phyloP scores from a whole-genome alignment of 1,140 invertebrate genomes.

The Chionoecetes opilio region DNA sequence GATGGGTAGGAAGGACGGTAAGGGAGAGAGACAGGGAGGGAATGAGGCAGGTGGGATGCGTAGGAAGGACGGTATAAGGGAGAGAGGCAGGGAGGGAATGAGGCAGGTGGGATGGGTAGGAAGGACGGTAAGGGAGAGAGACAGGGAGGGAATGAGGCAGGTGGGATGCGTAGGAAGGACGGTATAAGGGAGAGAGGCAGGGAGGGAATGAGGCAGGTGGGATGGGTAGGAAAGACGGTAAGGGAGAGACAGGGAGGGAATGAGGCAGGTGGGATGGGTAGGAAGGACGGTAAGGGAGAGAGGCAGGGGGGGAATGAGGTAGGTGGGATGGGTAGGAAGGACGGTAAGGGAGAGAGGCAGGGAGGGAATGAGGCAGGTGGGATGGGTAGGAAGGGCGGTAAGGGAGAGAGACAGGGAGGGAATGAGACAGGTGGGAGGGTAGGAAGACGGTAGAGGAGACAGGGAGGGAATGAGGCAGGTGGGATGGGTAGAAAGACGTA shows the following conservation, averaged over 20 bases:
- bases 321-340: too few species aligned
- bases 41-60: background rate
- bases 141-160: background rate
- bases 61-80: background rate
- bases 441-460: background rate
- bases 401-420: too few species aligned
- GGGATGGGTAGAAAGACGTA: too few species aligned
- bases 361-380: too few species aligned
- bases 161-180: background rate
- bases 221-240: too few species aligned
- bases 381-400: too few species aligned
- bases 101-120: background rate
- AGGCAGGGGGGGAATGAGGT: background rate
- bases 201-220: background rate
- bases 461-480: too few species aligned
- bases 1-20: too few species aligned
- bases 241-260: too few species aligned
- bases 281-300: too few species aligned
- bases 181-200: slow-evolving; percentile 32
- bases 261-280: too few species aligned
- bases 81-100: background rate
- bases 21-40: background rate
- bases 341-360: too few species aligned
- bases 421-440: background rate
- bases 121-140: background rate